Conservation (phyloP, 2,888 invertebrate genomes). For the Isoperla grammatica region DNA sequence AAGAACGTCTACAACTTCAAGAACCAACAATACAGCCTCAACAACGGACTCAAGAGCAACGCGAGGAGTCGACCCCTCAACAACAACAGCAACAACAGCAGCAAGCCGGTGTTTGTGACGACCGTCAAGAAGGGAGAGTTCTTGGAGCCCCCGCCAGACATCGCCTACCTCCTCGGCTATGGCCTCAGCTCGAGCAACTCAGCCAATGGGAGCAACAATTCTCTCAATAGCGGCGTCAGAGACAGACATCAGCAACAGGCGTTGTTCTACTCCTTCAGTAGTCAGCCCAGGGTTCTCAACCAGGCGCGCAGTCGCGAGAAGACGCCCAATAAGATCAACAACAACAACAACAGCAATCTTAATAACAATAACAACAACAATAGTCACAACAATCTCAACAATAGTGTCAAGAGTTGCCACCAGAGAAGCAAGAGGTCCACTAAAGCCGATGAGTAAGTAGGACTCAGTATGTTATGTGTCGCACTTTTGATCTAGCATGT, state of each 20-base stretch:
- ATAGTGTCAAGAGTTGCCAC: neutral
- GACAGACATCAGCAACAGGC: slow-evolving; percentile 29
- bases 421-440: neutral
- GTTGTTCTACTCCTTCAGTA: slow-evolving; percentile 38
- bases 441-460: slow-evolving; percentile 1
- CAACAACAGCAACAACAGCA: slow-evolving; percentile 22
- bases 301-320: slow-evolving; percentile 27
- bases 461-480: neutral
- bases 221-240: slow-evolving; percentile 34
- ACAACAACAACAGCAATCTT: slow-evolving; percentile 15
- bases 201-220: slow-evolving; percentile 40
- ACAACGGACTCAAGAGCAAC: slow-evolving; percentile 17
- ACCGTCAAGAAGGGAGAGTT: slow-evolving; percentile 76
- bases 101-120: slow-evolving; percentile 59
- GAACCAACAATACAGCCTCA: neutral
- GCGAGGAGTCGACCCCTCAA: slow-evolving; percentile 31
- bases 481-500: no score
- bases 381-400: neutral
- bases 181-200: slow-evolving; percentile 40
- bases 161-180: slow-evolving; percentile 59
- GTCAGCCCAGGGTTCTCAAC: slow-evolving; percentile 38
- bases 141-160: slow-evolving; percentile 68
- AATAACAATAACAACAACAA: slow-evolving; percentile 4
- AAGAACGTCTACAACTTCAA: slow-evolving; percentile 18
- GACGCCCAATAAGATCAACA: slow-evolving; percentile 18